A percentile compares a stretch with the other conserved stretches of the same genome.
phyloP scores from a whole-genome alignment of 2,888 invertebrate species.

The Craniophora ligustri region DNA sequence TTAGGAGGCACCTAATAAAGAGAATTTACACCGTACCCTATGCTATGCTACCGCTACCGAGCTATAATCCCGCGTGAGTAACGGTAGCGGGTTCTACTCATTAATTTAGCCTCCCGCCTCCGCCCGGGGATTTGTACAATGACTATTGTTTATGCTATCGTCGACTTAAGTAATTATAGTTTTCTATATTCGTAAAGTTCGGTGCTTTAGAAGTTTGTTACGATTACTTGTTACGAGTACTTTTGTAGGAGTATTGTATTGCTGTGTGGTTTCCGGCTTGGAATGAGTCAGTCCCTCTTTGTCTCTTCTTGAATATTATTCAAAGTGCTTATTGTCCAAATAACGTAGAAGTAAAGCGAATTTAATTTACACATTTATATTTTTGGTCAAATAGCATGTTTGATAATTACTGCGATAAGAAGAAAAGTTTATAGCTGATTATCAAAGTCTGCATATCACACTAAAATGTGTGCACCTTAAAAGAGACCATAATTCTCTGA shows the following conservation, averaged over 20 bases:
- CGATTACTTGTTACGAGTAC: constrained; percentile 8
- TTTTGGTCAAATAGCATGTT: no score
- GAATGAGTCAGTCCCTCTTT: neutral
- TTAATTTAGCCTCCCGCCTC: constrained; percentile 74
- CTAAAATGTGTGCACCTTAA: no score
- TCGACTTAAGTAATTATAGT: constrained; percentile 70
- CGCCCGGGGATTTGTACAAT: constrained; percentile 76
- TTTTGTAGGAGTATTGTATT: constrained; percentile 15
- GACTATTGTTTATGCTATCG: constrained; percentile 79
- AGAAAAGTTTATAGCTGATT: no score
- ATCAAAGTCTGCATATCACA: no score
- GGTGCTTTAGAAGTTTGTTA: constrained; percentile 20
- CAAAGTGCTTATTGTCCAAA: no score
- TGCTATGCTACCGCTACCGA: constrained; percentile 23
- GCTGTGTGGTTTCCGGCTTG: neutral
- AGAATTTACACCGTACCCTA: constrained; percentile 67
- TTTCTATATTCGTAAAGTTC: constrained; percentile 44
- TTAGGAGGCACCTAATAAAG: constrained; percentile 58
- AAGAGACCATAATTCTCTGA: no score
- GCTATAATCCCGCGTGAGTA: constrained; percentile 75
- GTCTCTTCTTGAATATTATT: neutral
- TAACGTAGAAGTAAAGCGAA: no score
- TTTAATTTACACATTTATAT: no score
- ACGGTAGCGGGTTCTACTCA: constrained; percentile 66
- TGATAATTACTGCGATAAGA: no score